Evolutionary conservation across 2,113 vertebrate species (phyloP).

Genomic region (Sphaerodactylus townsendi): DNA sequence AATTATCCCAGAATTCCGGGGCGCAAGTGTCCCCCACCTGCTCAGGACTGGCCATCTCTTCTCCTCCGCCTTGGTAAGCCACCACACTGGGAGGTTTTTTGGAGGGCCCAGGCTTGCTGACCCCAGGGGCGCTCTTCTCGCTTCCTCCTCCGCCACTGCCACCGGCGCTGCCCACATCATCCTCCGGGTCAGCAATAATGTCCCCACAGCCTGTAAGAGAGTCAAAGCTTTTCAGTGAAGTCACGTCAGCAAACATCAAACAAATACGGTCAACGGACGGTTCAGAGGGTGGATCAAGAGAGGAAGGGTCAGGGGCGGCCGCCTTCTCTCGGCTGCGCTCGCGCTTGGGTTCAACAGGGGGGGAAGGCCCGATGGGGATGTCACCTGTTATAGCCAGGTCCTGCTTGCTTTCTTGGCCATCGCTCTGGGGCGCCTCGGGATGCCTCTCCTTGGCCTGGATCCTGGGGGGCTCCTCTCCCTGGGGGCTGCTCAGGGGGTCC

Average conservation of each 20-base stretch:
- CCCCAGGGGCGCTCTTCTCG: constrained; percentile 62
- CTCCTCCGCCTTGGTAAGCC: constrained; percentile 96
- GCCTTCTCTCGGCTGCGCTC: constrained; percentile 73
- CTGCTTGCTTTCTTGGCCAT: constrained; percentile 62
- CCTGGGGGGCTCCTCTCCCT: neutral
- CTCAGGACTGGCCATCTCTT: constrained; percentile 98
- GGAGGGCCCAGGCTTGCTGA: constrained; percentile 67
- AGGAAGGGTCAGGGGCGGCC: constrained; percentile 81
- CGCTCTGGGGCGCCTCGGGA: constrained; percentile 43
- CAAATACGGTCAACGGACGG: constrained; percentile 88
- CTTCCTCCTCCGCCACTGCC: constrained; percentile 74
- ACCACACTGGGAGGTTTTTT: constrained; percentile 85
- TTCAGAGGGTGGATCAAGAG: constrained; percentile 90
- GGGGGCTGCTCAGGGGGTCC: neutral
- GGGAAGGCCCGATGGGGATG: constrained; percentile 71
- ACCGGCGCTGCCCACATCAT: constrained; percentile 84
- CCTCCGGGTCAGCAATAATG: constrained; percentile 96
- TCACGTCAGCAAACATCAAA: constrained; percentile 95
- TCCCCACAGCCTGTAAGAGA: constrained; percentile 98
- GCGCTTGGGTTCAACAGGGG: constrained; percentile 73
- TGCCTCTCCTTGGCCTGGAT: constrained; percentile 47
- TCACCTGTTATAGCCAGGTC: constrained; percentile 77
- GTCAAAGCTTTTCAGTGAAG: constrained; percentile 99
- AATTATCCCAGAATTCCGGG: constrained; percentile 96
- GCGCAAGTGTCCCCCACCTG: constrained; percentile 90